Conservation (phyloP, 2,113 vertebrate genomes). For the Cryptomyrus ogoouensis region DNA sequence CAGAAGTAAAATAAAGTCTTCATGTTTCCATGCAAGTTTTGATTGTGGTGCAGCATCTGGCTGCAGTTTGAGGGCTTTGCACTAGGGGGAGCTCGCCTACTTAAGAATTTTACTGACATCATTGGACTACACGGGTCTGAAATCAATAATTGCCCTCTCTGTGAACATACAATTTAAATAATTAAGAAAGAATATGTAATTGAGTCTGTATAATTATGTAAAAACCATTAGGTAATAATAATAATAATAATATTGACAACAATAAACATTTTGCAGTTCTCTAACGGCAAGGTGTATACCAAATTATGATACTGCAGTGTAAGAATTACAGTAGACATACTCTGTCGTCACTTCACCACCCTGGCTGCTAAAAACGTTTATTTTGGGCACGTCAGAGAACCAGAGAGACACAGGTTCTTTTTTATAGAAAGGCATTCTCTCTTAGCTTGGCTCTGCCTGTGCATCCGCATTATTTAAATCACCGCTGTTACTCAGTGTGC, state of each 20-base stretch:
- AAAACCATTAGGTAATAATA: background rate
- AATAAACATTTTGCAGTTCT: background rate
- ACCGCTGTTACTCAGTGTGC: background rate
- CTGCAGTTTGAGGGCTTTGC: background rate
- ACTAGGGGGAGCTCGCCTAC: conserved; percentile 12
- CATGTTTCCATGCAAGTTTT: too few species aligned
- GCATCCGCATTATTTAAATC: background rate
- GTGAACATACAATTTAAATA: background rate
- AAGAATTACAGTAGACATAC: background rate
- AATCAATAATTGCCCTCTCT: background rate
- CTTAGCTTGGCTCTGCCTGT: conserved; percentile 8
- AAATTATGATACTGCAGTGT: background rate
- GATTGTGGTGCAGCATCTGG: background rate
- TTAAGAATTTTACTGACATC: background rate
- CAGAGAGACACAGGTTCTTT: conserved; percentile 17
- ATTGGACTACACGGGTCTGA: background rate
- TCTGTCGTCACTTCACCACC: conserved; percentile 9
- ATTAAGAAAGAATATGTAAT: background rate
- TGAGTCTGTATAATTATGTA: background rate
- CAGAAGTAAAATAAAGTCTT: background rate
- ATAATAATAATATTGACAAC: background rate
- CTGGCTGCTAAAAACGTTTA: conserved; percentile 30
- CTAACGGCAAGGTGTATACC: background rate
- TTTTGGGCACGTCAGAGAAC: conserved; percentile 16
- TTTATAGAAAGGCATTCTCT: conserved; percentile 2